Conservation (phyloP, 2,797 vertebrate species). For the Chiroxiphia lanceolata region DNA sequence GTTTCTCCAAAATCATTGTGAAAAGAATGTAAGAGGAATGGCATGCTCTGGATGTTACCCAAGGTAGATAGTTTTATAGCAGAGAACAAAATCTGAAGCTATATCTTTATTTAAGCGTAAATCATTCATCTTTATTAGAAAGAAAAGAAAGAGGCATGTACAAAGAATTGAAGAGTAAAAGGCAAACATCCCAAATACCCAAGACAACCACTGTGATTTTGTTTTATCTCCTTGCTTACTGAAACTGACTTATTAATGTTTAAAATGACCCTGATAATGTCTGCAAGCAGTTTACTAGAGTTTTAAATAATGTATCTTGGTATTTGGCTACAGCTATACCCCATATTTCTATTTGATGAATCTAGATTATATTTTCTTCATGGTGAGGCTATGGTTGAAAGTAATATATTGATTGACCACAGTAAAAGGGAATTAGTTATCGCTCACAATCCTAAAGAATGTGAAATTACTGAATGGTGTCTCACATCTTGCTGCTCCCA, state of each 20-base stretch:
- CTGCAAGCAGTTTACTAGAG: constrained; percentile 2
- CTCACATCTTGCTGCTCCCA: background rate
- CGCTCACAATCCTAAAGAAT: background rate
- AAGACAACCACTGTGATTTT: background rate
- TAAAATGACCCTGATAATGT: constrained; percentile 5
- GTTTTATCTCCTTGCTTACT: constrained; percentile 23
- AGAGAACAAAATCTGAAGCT: background rate
- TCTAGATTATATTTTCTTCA: background rate
- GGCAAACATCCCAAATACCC: background rate
- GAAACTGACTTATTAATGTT: constrained; percentile 40
- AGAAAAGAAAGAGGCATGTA: background rate
- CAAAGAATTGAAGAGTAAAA: background rate
- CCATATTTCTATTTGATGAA: constrained; percentile 7
- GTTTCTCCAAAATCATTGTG: background rate
- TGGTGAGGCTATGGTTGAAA: background rate
- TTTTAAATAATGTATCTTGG: constrained; percentile 49
- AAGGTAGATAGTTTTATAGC: background rate
- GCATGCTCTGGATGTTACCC: background rate
- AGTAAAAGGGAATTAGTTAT: background rate
- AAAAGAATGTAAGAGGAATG: background rate
- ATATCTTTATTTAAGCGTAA: background rate
- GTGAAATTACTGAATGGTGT: background rate
- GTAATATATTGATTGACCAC: background rate
- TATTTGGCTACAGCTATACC: background rate
- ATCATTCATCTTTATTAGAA: background rate